Evolutionary conservation across 1,140 invertebrate genomes (phyloP).

Genomic region (Augochlora pura): DNA sequence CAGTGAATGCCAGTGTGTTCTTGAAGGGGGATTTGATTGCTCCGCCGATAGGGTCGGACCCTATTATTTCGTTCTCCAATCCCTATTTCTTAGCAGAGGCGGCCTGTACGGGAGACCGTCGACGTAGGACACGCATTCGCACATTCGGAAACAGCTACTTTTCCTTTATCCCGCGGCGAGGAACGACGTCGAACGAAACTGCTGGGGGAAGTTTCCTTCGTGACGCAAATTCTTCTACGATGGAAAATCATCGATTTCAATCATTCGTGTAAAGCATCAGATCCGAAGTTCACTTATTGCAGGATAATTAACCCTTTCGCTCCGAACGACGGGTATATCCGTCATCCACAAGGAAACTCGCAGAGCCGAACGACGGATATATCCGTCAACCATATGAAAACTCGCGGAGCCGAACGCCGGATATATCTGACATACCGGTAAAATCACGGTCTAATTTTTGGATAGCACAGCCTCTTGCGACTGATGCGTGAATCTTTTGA

Average conservation of each 20-base stretch:
- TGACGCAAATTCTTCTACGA: neutral
- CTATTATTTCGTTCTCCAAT: conserved; percentile 75
- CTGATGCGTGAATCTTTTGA: no score
- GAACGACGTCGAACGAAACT: neutral
- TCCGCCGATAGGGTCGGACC: conserved; percentile 76
- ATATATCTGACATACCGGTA: no score
- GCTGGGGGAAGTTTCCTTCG: neutral
- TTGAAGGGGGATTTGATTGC: conserved; percentile 79
- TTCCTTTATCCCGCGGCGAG: conserved; percentile 31
- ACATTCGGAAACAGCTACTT: conserved; percentile 52
- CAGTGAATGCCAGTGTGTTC: conserved; percentile 77
- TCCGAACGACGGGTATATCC: no score
- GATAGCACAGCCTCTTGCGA: no score
- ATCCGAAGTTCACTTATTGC: neutral
- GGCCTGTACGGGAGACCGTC: conserved; percentile 21
- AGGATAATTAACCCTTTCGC: no score
- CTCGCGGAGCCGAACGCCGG: no score
- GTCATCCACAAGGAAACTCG: no score
- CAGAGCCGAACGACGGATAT: no score
- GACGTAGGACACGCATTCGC: conserved; percentile 35
- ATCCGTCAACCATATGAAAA: no score
- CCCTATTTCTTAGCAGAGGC: conserved; percentile 65
- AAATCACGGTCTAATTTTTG: no score
- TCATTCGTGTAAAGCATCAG: no score
- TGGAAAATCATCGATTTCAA: neutral